Evolutionary conservation across 2,888 invertebrate genomes (phyloP).

Genomic region (Ceraclea dissimilis): DNA sequence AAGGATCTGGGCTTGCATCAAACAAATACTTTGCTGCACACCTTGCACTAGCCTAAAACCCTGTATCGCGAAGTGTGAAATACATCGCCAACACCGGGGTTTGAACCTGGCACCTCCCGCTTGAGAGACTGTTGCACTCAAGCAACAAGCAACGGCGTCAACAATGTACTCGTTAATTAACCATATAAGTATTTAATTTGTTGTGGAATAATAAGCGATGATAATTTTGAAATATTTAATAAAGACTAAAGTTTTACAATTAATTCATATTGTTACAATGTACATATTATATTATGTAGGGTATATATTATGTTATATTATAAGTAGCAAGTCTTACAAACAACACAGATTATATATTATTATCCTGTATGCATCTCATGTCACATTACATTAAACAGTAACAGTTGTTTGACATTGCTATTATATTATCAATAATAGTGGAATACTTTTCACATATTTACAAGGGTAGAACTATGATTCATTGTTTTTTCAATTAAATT

Average conservation of each 20-base stretch:
- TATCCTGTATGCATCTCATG: background rate
- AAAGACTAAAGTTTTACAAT: constrained; percentile 26
- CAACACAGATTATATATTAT: constrained; percentile 16
- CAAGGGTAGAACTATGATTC: constrained; percentile 9
- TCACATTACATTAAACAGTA: too few relatives aligned
- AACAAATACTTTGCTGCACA: too few relatives aligned
- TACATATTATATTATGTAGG: constrained; percentile 23
- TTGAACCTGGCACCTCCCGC: too few relatives aligned
- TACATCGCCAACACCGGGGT: too few relatives aligned
- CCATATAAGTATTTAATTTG: too few relatives aligned
- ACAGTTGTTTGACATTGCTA: constrained; percentile 5
- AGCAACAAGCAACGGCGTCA: too few relatives aligned
- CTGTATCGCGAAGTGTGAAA: too few relatives aligned
- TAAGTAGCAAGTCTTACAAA: constrained; percentile 23
- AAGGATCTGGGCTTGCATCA: too few relatives aligned
- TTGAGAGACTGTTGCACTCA: too few relatives aligned
- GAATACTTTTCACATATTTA: constrained; percentile 18
- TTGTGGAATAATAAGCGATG: background rate
- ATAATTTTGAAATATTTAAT: constrained; percentile 27
- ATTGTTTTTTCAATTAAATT: constrained; percentile 1
- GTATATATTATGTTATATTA: constrained; percentile 13
- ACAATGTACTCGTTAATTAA: too few relatives aligned
- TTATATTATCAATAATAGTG: constrained; percentile 1
- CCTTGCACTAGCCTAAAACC: too few relatives aligned
- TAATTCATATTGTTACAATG: constrained; percentile 29